phyloP scores from a whole-genome alignment of 2,113 vertebrate species.

The Calcarius ornatus region DNA sequence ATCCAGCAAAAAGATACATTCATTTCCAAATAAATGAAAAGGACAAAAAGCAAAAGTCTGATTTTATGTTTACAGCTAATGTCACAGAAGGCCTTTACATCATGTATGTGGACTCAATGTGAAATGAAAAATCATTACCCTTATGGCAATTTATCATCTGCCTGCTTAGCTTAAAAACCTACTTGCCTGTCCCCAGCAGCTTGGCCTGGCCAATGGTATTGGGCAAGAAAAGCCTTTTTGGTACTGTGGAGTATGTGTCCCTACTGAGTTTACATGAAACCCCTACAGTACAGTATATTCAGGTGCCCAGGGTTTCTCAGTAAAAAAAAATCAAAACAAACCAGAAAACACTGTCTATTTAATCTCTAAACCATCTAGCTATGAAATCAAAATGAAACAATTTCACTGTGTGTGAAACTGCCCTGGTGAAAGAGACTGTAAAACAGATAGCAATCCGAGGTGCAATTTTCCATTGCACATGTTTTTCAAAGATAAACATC shows the following conservation, averaged over 20 bases:
- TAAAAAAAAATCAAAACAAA: neutral
- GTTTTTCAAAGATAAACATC: constrained; percentile 56
- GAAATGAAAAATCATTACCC: neutral
- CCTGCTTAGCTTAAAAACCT: neutral
- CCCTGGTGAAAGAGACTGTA: neutral
- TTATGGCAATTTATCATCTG: neutral
- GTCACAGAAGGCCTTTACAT: neutral
- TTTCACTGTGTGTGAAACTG: neutral
- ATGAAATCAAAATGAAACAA: neutral
- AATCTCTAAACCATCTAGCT: neutral
- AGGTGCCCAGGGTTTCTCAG: neutral
- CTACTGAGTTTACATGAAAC: neutral
- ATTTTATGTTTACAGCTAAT: neutral
- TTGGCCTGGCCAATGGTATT: neutral
- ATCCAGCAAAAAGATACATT: neutral
- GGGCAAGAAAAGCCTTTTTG: neutral
- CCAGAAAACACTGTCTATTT: neutral
- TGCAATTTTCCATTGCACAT: constrained; percentile 45
- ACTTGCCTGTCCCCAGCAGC: neutral
- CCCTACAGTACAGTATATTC: neutral
- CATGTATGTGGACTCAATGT: neutral
- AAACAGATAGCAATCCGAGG: constrained; percentile 12
- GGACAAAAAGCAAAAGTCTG: neutral
- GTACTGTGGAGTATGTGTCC: rapidly evolving
- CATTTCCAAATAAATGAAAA: neutral